Evolutionary conservation across 2,797 vertebrate species (phyloP), one percentile per base, ranked within the genome.

Genomic region (Anolis apletophallus): DNA sequence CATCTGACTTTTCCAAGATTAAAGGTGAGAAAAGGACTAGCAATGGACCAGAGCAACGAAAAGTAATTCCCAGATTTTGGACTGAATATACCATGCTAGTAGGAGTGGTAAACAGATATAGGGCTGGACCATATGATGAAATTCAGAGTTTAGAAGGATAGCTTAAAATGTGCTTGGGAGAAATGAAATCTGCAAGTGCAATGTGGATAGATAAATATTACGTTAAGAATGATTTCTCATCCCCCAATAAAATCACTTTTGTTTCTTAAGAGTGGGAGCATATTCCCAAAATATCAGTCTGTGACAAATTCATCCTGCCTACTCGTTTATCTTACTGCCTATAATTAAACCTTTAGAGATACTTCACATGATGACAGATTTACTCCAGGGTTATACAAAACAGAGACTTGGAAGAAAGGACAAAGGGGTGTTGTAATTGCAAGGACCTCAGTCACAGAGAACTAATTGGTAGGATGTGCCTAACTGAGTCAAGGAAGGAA

Each of bases 401-500:
- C 50, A 23, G 50, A 67, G 8, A 81, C 17, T 54, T 40, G 61
- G 73, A 76, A 57, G 59, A 72, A 74, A 81, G 80, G 29, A 26
- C 79, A n/a, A 64, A 34, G 5, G 61, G 64, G 40, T 19, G 40
- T 29, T 9, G 13, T 69, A 78, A 77, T 78, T 82, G 64, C 54
- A 69, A 54, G 26, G 16, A 29, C 34, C 21, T 77, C n/a, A 10
- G 12, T 64, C 21, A 17, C 26, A 73, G 61, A 67, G 13, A 72
- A 80, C 40, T 59, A 80, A 75, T 81, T 57, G 8, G 79, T 54
- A 75, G 73, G 59, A 19, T 85, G 55, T 80, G 19, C 9, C 40
- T 29, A 16, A 55, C 61, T 73, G 77, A 80, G 21, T 81, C 50
- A 75, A 46, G 34, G 64, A 81, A 69, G 64, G 61, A 40, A 54